Conservation (phyloP, 2,113 vertebrate genomes). For the Philantomba maxwellii region DNA sequence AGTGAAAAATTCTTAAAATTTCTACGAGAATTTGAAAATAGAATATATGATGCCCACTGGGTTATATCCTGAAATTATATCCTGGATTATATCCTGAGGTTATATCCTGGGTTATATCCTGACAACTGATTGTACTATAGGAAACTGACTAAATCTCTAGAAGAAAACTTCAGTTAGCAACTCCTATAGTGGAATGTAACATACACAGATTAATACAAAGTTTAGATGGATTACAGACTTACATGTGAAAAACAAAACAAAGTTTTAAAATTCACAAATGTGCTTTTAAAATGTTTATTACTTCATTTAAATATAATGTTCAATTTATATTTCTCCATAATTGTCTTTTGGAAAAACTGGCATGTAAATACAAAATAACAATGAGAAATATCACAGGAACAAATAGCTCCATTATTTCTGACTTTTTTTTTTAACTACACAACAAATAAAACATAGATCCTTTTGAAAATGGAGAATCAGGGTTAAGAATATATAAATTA, state of each 20-base stretch:
- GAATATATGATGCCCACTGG: background rate
- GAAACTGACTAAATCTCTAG: background rate
- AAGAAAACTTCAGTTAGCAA: background rate
- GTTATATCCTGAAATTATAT: background rate
- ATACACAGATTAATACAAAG: background rate
- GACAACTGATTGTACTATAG: background rate
- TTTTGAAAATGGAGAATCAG: background rate
- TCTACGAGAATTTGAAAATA: background rate
- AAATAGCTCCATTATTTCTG: background rate
- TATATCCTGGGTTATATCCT: background rate
- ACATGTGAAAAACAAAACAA: background rate
- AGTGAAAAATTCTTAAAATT: background rate
- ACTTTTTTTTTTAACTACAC: background rate
- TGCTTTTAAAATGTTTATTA: slow-evolving; percentile 64
- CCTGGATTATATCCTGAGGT: no score
- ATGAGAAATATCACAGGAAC: slow-evolving; percentile 13
- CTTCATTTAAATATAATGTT: slow-evolving; percentile 53
- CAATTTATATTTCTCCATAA: slow-evolving; percentile 42
- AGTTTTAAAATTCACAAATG: slow-evolving; percentile 22
- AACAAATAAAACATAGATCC: background rate
- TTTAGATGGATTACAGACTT: background rate
- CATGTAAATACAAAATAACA: slow-evolving; percentile 59
- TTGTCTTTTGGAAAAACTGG: slow-evolving; percentile 53
- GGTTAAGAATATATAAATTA: background rate
- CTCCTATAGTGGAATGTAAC: background rate